Evolutionary conservation across 2,888 invertebrate genomes (phyloP), one percentile per base, ranked within the genome.

Genomic region (Lysandra bellargus): DNA sequence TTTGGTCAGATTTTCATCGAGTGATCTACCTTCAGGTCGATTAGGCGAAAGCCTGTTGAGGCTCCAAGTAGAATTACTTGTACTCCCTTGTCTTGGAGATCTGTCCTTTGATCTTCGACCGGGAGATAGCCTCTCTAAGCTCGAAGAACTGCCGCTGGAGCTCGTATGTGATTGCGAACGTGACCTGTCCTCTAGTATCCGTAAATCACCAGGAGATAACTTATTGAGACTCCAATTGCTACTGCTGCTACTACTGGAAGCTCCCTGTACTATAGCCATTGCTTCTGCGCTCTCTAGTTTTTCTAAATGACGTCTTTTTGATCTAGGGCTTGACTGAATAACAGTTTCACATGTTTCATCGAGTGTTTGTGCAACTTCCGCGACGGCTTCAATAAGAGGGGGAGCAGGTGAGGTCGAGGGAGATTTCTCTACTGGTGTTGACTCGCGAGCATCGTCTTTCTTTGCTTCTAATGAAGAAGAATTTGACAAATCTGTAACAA

Each of bases 281-380:
- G 92, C 88, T 79, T 95, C 95, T 33, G 91, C 87, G 82, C 92
- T 93, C 85, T 95, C 95, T 30, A 94, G 85, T 85, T 94, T 92
- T 81, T 95, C 95, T 1, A 95, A 85, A 73, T 95, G 92, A 86
- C 91, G 94, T 81, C 95, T 86, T 84, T 95, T 95, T 0, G 95
- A 91, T 82, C 95, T 89, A 49, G 96, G 95, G 84, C 96, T 96
- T 23, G 95, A 95, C 87, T 96, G 96, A 80, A 96, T 96, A 0
- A 96, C 96, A 57, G 96, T 95, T 86, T 96, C 97, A 33, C 96
- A 96, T 0, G 97, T 95, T 85, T 96, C 96, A 84, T 97, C 97
- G 75, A 96, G 86, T 1, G 96, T 95, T 83, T 95, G 96, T 1
- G 96, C 96, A 0, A 96, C 96, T 76, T 96, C 96, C 1, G 96